These are phyloP conservation scores for Synanthedon andrenaeformis DNA, from an alignment of 2,888 invertebrate genomes.

Conservation along the genomic window DNA sequence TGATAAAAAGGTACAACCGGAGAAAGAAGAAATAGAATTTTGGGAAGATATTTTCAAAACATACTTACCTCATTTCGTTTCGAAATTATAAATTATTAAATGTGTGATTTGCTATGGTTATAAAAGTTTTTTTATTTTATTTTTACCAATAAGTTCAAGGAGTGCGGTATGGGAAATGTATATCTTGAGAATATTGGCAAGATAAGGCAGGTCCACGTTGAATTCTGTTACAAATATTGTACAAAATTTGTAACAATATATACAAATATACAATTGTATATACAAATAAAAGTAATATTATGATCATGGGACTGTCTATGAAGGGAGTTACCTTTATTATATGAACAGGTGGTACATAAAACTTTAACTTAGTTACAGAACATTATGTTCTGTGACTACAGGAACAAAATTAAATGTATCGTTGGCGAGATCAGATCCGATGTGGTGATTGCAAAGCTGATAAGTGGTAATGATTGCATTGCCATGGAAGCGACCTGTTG, in stretches of 20 bases:
- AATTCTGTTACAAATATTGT: too few species aligned
- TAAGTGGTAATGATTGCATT: conserved; percentile 48
- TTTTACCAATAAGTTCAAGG: background rate
- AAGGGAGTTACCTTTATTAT: too few species aligned
- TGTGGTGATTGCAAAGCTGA: conserved; percentile 42
- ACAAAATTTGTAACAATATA: too few species aligned
- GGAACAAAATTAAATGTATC: background rate
- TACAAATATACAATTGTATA: too few species aligned
- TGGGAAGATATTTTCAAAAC: conserved; percentile 29
- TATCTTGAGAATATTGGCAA: too few species aligned
- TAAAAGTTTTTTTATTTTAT: background rate
- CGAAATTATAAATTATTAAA: background rate
- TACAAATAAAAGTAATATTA: too few species aligned
- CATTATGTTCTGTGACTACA: too few species aligned
- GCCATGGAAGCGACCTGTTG: conserved; percentile 33
- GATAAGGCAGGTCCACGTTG: too few species aligned
- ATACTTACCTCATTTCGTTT: conserved; percentile 18
- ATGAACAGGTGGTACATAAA: too few species aligned
- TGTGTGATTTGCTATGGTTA: background rate
- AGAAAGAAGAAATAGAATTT: conserved; percentile 25
- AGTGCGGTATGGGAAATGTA: too few species aligned
- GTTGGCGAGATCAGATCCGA: background rate
- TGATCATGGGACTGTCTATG: too few species aligned
- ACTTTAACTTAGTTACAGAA: too few species aligned
- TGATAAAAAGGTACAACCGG: conserved; percentile 16